phyloP scores from a whole-genome alignment of 2,797 vertebrate species.

The Merluccius polli region DNA sequence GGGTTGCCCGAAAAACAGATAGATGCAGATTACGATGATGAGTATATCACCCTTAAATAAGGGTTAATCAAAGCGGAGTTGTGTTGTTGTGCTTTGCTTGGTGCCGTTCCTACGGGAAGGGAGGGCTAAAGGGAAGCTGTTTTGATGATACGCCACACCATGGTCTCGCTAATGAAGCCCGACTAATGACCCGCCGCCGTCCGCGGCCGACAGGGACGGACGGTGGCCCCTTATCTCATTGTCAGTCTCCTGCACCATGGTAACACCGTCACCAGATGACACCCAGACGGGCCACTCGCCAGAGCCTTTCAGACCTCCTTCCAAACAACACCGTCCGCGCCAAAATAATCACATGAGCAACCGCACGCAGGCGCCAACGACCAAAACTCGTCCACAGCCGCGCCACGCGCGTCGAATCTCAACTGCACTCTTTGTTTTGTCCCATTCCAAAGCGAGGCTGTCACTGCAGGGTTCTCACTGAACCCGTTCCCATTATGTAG shows the following conservation, averaged over 20 bases:
- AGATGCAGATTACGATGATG: not conserved
- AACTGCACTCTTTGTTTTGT: constrained; percentile 44
- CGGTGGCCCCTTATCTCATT: constrained; percentile 22
- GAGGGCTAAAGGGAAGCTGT: constrained; percentile 12
- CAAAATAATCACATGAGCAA: not conserved
- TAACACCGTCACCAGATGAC: not conserved
- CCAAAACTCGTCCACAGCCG: constrained; percentile 22
- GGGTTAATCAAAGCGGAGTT: not conserved
- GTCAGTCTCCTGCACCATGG: not conserved
- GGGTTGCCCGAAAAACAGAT: constrained; percentile 30
- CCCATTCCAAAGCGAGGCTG: constrained; percentile 45
- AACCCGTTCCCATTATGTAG: constrained; percentile 55
- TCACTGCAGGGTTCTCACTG: constrained; percentile 52
- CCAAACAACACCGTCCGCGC: not conserved
- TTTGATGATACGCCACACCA: constrained; percentile 50
- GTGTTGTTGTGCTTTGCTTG: not conserved
- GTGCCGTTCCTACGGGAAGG: not conserved
- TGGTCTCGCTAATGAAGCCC: constrained; percentile 63
- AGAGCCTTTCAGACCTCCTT: not conserved
- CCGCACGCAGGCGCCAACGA: not conserved
- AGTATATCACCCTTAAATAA: not conserved
- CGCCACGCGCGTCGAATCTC: constrained; percentile 41
- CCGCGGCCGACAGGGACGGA: constrained; percentile 46
- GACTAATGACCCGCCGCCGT: constrained; percentile 58
- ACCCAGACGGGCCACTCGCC: not conserved